Evolutionary conservation across 2,797 vertebrate genomes (phyloP).

Genomic region (Euphonia xanthogaster): DNA sequence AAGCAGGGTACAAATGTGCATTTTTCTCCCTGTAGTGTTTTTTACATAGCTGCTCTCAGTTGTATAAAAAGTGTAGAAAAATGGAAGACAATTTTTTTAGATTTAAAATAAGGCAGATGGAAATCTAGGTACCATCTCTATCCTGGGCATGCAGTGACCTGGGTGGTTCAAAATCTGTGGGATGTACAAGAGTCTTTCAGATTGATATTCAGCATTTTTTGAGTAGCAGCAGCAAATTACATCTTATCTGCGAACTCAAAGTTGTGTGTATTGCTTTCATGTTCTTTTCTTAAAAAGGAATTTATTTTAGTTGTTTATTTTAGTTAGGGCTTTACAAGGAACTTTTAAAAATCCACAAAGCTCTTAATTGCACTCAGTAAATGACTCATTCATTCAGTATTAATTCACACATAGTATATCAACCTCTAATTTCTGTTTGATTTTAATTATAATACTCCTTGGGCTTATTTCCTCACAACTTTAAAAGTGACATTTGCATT

Average conservation of each 20-base stretch:
- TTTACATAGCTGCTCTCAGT: not conserved
- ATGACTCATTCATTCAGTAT: not conserved
- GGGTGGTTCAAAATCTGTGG: not conserved
- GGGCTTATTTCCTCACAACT: constrained; percentile 37
- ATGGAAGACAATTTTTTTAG: not conserved
- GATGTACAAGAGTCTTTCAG: not conserved
- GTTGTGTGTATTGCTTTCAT: not conserved
- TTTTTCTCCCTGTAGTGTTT: not conserved
- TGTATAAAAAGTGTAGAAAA: not conserved
- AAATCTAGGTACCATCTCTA: not conserved
- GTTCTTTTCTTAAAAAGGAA: not conserved
- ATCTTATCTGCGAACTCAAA: not conserved
- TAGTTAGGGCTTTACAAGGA: not conserved
- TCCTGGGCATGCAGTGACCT: not conserved
- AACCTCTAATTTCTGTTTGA: constrained; percentile 42
- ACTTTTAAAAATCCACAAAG: not conserved
- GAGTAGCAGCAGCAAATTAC: not conserved
- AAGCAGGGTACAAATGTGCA: not conserved
- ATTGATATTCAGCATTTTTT: not conserved
- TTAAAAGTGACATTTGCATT: constrained; percentile 52
- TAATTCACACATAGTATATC: constrained; percentile 28
- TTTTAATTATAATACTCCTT: constrained; percentile 53
- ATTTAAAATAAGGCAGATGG: not conserved
- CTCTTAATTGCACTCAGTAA: constrained; percentile 1
- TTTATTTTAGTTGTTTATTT: not conserved